Percentiles rank a stretch among this genome's conserved stretches.
Conservation (phyloP, 1,140 invertebrate species). For the Whitmania pigra region DNA sequence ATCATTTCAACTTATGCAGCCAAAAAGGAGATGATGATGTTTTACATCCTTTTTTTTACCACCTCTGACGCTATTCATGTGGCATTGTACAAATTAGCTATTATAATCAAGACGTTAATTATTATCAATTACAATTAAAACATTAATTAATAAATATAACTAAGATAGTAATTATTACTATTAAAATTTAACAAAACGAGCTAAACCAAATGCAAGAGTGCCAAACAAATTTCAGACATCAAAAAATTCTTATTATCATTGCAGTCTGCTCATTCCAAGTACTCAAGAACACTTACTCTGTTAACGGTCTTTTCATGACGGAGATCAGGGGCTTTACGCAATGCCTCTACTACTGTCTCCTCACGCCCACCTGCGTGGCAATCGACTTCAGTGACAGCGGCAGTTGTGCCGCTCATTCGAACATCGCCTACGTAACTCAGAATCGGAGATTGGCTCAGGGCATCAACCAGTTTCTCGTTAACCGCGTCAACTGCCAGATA, state of each 20-base stretch:
- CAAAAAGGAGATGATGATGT: no score
- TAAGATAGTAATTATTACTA: no score
- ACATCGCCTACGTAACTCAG: background rate
- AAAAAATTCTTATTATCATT: no score
- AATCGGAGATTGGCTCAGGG: background rate
- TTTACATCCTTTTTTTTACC: no score
- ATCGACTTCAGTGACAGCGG: background rate
- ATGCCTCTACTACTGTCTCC: background rate
- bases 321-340: background rate
- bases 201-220: no score
- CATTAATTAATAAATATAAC: no score
- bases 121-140: no score
- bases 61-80: no score
- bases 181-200: no score
- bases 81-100: no score
- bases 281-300: background rate
- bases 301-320: background rate
- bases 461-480: background rate
- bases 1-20: background rate
- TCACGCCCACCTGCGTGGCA: background rate
- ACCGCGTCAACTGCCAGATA: background rate
- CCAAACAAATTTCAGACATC: no score
- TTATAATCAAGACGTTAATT: no score
- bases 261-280: background rate
- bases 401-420: background rate